phyloP scores from a whole-genome alignment of 2,888 invertebrate species.

The Eilema caniola region DNA sequence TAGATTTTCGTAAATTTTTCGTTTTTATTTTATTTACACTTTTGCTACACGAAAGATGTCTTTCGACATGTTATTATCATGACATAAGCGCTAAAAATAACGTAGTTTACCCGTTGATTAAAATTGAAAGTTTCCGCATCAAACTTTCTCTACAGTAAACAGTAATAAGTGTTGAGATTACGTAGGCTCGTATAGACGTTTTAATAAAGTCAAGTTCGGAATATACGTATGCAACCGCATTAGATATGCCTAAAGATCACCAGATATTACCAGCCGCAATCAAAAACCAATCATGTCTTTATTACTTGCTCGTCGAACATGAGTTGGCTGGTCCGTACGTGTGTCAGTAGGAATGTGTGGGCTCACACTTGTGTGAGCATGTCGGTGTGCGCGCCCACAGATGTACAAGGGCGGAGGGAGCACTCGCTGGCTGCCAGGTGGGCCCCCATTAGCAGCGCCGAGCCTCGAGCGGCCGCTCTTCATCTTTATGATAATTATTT shows the following conservation, averaged over 20 bases:
- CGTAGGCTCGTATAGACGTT: slow-evolving; percentile 42
- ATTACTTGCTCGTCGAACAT: slow-evolving; percentile 60
- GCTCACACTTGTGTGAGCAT: slow-evolving; percentile 26
- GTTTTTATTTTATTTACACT: slow-evolving; percentile 18
- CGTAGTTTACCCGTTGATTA: slow-evolving; percentile 48
- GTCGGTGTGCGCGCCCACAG: slow-evolving; percentile 47
- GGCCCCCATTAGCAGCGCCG: slow-evolving; percentile 84
- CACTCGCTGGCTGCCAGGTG: slow-evolving; percentile 76
- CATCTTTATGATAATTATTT: slow-evolving; percentile 88
- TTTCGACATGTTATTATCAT: slow-evolving; percentile 38
- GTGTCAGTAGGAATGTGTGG: slow-evolving; percentile 56
- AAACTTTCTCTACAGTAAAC: slow-evolving; percentile 53
- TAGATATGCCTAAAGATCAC: slow-evolving; percentile 41
- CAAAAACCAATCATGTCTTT: slow-evolving; percentile 70
- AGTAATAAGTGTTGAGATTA: slow-evolving; percentile 54
- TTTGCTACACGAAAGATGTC: slow-evolving; percentile 10
- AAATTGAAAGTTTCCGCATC: slow-evolving; percentile 53
- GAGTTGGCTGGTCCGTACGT: slow-evolving; percentile 54
- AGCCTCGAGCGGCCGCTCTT: slow-evolving; percentile 85
- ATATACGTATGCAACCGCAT: slow-evolving; percentile 24
- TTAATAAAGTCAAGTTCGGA: slow-evolving; percentile 45
- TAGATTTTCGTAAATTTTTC: not conserved
- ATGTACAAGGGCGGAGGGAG: slow-evolving; percentile 59
- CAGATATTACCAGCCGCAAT: slow-evolving; percentile 56
- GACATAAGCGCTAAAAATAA: slow-evolving; percentile 50